phyloP scores from a whole-genome alignment of 2,888 invertebrate genomes.

The Steinernema hermaphroditum region DNA sequence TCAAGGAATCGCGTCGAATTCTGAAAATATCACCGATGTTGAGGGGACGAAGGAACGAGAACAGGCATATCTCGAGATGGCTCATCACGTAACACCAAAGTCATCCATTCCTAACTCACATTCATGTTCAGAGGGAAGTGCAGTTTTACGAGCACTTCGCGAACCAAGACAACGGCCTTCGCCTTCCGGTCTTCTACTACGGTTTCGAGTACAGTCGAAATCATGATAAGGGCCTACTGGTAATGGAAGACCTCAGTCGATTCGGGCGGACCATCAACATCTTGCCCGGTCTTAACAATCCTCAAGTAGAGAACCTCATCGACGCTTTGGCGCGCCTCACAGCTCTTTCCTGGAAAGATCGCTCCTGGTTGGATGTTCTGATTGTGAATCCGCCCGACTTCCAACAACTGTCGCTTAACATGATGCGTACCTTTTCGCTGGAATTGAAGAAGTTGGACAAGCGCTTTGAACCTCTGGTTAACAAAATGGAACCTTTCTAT shows the following conservation, averaged over 20 bases:
- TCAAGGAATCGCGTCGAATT: too few species aligned
- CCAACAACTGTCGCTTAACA: too few species aligned
- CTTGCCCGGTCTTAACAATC: too few species aligned
- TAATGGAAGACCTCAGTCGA: slow-evolving; percentile 46
- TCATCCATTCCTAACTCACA: background rate
- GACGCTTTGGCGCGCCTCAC: too few species aligned
- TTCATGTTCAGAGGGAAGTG: slow-evolving; percentile 36
- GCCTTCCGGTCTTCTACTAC: slow-evolving; percentile 45
- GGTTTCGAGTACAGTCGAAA: slow-evolving; percentile 39
- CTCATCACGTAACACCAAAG: slow-evolving; percentile 38
- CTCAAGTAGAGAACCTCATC: too few species aligned
- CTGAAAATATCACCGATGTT: background rate
- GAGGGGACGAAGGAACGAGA: background rate
- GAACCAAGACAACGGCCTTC: slow-evolving; percentile 31
- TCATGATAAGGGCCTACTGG: slow-evolving; percentile 42
- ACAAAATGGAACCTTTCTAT: too few species aligned
- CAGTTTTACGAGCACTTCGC: slow-evolving; percentile 40
- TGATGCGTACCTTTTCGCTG: too few species aligned
- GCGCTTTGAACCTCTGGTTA: too few species aligned
- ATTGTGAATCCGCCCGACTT: too few species aligned
- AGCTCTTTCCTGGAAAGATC: too few species aligned
- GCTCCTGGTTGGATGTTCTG: too few species aligned
- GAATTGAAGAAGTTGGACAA: too few species aligned
- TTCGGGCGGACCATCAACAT: slow-evolving; percentile 37
- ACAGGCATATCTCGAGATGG: slow-evolving; percentile 35